These are phyloP conservation scores for Drosophila kurseongensis DNA, from an alignment of 1,140 invertebrate genomes.

Conservation along the genomic window DNA sequence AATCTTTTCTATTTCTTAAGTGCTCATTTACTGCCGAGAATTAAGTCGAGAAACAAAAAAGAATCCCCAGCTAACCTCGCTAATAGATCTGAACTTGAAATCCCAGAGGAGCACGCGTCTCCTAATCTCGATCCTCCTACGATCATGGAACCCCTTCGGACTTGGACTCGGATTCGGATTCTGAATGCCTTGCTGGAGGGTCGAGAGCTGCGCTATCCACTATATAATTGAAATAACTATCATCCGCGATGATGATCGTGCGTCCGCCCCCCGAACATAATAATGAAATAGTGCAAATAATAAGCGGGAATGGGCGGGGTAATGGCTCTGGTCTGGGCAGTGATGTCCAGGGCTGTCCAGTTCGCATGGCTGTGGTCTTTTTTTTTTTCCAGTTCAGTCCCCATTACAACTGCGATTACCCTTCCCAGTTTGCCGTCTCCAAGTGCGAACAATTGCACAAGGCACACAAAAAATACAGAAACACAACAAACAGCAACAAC, in stretches of 20 bases:
- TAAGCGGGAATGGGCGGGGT: slow-evolving; percentile 26
- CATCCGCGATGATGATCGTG: slow-evolving; percentile 27
- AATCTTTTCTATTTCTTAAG: too few relatives aligned
- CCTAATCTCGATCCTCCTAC: slow-evolving; percentile 13
- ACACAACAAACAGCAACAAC: slow-evolving; percentile 30
- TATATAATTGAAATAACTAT: slow-evolving; percentile 52
- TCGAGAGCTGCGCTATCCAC: slow-evolving; percentile 24
- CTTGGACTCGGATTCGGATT: background rate
- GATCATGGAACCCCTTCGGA: slow-evolving; percentile 23
- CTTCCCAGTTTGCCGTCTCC: slow-evolving; percentile 25
- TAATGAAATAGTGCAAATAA: slow-evolving; percentile 64
- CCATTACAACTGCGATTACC: slow-evolving; percentile 5
- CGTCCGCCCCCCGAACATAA: slow-evolving; percentile 43
- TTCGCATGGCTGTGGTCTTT: slow-evolving; percentile 1
- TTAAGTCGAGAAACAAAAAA: too few relatives aligned
- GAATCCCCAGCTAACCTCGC: background rate
- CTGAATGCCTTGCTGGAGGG: slow-evolving; percentile 34
- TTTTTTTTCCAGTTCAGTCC: slow-evolving; percentile 9
- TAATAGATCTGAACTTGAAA: slow-evolving; percentile 35
- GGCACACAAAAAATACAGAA: slow-evolving; percentile 12
- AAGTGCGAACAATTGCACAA: slow-evolving; percentile 76
- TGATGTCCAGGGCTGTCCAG: slow-evolving; percentile 25
- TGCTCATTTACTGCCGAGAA: too few relatives aligned
- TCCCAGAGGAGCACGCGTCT: slow-evolving; percentile 22
- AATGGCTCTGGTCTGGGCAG: slow-evolving; percentile 28